phyloP scores from a whole-genome alignment of 2,888 invertebrate genomes.

The Alsophila aescularia region DNA sequence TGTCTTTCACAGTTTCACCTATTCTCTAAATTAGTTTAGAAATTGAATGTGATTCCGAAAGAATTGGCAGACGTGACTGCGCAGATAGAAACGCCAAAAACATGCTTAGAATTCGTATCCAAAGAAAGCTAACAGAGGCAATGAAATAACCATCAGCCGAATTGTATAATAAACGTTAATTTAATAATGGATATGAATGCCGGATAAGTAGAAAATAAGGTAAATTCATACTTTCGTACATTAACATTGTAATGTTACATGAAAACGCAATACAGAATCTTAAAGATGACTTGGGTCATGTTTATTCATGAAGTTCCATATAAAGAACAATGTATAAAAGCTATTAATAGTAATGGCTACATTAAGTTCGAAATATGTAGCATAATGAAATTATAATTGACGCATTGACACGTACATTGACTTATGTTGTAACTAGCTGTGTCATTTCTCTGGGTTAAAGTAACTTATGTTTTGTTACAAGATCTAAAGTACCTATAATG shows the following conservation, averaged over 20 bases:
- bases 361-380: neutral
- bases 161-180: slow-evolving; percentile 29
- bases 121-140: slow-evolving; percentile 21
- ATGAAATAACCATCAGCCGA: slow-evolving; percentile 16
- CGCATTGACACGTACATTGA: too few relatives aligned
- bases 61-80: slow-evolving; percentile 26
- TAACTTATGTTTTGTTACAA: too few relatives aligned
- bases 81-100: slow-evolving; percentile 19
- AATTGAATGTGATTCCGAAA: slow-evolving; percentile 30
- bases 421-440: too few relatives aligned
- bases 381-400: too few relatives aligned
- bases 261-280: slow-evolving; percentile 18
- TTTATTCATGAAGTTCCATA: slow-evolving; percentile 24
- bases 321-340: slow-evolving; percentile 17
- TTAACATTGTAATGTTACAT: slow-evolving; percentile 39
- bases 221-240: slow-evolving; percentile 29
- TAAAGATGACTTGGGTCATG: slow-evolving; percentile 6
- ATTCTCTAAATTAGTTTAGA: slow-evolving; percentile 18
- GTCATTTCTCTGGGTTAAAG: too few relatives aligned
- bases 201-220: slow-evolving; percentile 30
- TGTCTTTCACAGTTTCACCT: neutral
- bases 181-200: slow-evolving; percentile 26
- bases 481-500: too few relatives aligned
- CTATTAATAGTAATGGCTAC: slow-evolving; percentile 3
- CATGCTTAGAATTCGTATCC: slow-evolving; percentile 16